phyloP scores from a whole-genome alignment of 2,888 invertebrate species.

The Aporophyla lueneburgensis region DNA sequence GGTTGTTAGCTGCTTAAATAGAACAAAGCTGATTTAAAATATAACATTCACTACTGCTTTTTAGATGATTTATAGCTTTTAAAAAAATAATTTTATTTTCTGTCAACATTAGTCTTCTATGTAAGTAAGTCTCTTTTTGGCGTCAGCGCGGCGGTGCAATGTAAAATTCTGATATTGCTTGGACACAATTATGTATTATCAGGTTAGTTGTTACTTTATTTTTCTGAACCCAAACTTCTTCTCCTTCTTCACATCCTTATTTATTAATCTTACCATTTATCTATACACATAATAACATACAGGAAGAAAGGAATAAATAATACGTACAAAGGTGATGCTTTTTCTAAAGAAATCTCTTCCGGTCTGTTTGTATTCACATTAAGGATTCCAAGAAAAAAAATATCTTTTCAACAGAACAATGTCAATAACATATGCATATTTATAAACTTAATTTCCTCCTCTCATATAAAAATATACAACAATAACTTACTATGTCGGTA shows the following conservation, averaged over 20 bases:
- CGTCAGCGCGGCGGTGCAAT: not conserved
- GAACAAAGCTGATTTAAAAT: not conserved
- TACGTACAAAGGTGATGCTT: not conserved
- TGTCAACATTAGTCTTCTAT: no score
- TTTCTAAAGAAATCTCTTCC: not conserved
- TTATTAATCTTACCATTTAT: not conserved
- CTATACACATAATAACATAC: not conserved
- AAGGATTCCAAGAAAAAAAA: no score
- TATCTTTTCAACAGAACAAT: not conserved
- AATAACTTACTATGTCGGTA: conserved; percentile 22
- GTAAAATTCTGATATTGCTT: not conserved
- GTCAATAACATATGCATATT: not conserved
- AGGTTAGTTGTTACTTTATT: not conserved
- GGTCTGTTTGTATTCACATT: no score
- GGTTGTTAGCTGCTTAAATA: no score
- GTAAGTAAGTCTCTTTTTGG: not conserved
- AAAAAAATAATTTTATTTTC: not conserved
- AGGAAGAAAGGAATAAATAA: not conserved
- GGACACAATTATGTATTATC: not conserved
- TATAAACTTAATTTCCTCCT: not conserved
- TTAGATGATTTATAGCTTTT: no score
- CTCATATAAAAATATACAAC: not conserved
- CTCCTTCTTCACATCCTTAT: not conserved
- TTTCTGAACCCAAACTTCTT: not conserved
- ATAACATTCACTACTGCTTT: not conserved